Conservation (phyloP, 2,888 invertebrate genomes). For the Agrilus mali region DNA sequence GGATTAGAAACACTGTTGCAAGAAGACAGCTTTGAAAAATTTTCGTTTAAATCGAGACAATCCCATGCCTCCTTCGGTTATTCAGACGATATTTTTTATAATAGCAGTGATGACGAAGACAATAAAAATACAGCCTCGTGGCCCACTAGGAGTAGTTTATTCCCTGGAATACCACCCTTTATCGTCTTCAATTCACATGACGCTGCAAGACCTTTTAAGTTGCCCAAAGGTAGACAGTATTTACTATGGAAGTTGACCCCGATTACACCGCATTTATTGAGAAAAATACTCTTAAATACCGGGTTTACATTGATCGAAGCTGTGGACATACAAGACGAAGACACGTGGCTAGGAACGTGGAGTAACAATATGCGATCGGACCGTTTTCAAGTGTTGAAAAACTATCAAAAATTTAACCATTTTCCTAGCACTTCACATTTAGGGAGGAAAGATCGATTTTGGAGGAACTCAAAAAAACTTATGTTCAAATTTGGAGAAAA, state of each 20-base stretch:
- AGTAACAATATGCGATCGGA: slow-evolving; percentile 94
- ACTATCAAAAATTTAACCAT: slow-evolving; percentile 93
- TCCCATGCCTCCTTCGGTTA: not conserved
- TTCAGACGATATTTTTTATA: slow-evolving; percentile 1
- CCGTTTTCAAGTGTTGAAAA: slow-evolving; percentile 71
- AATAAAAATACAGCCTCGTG: slow-evolving; percentile 19
- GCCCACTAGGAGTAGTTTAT: slow-evolving; percentile 46
- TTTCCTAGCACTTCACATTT: slow-evolving; percentile 97
- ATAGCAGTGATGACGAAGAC: slow-evolving; percentile 17
- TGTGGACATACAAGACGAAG: slow-evolving; percentile 48
- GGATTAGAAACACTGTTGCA: too few relatives aligned
- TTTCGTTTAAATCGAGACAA: not conserved
- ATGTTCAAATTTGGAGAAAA: slow-evolving; percentile 48
- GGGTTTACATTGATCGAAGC: slow-evolving; percentile 62
- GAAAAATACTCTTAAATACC: slow-evolving; percentile 71
- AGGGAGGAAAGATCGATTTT: slow-evolving; percentile 90
- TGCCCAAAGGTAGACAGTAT: slow-evolving; percentile 62
- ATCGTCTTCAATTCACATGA: slow-evolving; percentile 68
- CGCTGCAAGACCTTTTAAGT: slow-evolving; percentile 32
- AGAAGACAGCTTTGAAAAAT: too few relatives aligned
- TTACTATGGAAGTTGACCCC: slow-evolving; percentile 91
- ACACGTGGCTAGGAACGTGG: slow-evolving; percentile 93
- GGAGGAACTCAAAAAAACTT: slow-evolving; percentile 64
- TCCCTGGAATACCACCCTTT: slow-evolving; percentile 71
- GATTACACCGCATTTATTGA: slow-evolving; percentile 87